A percentile compares a stretch with the other conserved stretches of the same genome.
Conservation (phyloP, 2,797 vertebrate genomes). For the Trachops cirrhosus region DNA sequence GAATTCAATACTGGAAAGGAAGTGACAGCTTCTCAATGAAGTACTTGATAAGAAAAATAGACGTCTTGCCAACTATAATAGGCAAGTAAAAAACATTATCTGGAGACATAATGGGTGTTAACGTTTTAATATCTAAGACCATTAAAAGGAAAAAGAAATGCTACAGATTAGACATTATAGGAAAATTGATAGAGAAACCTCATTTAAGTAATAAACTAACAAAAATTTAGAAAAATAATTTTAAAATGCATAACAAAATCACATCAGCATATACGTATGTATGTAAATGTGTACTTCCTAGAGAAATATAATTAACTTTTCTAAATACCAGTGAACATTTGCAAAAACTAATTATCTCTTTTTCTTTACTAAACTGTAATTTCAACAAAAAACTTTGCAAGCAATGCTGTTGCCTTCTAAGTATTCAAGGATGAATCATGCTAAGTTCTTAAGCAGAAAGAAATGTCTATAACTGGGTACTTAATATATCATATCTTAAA, state of each 20-base stretch:
- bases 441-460: neutral
- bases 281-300: neutral
- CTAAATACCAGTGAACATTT: neutral
- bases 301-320: neutral
- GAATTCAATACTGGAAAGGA: neutral
- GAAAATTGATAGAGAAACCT: neutral
- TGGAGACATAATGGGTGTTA: neutral
- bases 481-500: neutral
- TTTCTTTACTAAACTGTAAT: neutral
- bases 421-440: neutral
- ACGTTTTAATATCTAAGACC: neutral
- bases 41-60: neutral
- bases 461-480: neutral
- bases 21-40: neutral
- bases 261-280: neutral
- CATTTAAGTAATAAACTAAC: neutral
- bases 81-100: neutral
- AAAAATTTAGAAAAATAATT: neutral
- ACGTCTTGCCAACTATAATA: neutral
- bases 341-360: neutral
- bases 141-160: neutral
- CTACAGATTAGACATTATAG: neutral
- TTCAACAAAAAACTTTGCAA: neutral
- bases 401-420: neutral
- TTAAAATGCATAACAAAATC: neutral